These are phyloP conservation scores for Dryobotodes eremita DNA, from an alignment of 2,888 invertebrate species.

Conservation along the genomic window DNA sequence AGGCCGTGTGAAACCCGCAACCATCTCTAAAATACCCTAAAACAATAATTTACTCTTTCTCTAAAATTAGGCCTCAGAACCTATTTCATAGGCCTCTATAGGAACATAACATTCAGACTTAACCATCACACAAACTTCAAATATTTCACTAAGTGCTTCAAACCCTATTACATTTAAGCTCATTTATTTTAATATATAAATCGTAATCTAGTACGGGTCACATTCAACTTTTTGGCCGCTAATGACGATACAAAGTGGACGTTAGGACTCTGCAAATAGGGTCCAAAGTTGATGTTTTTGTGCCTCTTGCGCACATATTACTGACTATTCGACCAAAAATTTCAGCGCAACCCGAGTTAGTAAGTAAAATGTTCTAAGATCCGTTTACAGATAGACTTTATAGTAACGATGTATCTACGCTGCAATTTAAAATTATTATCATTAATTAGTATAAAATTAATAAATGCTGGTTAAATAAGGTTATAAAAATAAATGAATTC, in stretches of 20 bases:
- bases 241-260: not conserved
- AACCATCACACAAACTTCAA: conserved; percentile 60
- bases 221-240: conserved; percentile 14
- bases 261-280: not conserved
- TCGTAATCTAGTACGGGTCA: conserved; percentile 40
- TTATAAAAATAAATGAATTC: conserved; percentile 50
- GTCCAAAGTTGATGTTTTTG: not conserved
- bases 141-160: conserved; percentile 61
- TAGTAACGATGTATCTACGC: conserved; percentile 27
- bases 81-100: conserved; percentile 67
- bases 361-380: conserved; percentile 52
- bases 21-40: conserved; percentile 49
- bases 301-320: not conserved
- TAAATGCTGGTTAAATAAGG: conserved; percentile 62
- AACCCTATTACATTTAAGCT: conserved; percentile 65
- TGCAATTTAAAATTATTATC: conserved; percentile 43
- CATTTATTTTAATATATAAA: conserved; percentile 63
- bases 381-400: conserved; percentile 38
- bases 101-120: conserved; percentile 68
- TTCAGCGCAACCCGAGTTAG: conserved; percentile 11
- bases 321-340: conserved; percentile 19
- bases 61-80: conserved; percentile 58
- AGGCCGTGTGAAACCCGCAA: conserved; percentile 38
- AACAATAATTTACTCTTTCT: conserved; percentile 58
- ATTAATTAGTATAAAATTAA: conserved; percentile 43